Percentiles rank a stretch among this genome's conserved stretches.
phyloP scores from a whole-genome alignment of 2,888 invertebrate genomes.

The Mongoloraphidia duomilia region DNA sequence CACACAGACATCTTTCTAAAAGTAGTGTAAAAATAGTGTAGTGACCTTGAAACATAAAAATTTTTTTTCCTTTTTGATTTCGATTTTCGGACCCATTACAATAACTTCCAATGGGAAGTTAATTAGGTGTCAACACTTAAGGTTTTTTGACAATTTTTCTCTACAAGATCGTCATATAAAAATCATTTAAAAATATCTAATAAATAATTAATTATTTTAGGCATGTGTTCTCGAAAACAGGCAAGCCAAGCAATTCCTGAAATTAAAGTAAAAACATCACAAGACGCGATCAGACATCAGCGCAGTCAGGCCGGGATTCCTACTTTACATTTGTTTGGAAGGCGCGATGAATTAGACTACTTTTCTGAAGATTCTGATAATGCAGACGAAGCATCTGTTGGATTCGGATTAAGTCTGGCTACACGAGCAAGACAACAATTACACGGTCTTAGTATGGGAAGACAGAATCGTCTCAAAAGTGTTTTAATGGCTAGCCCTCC shows the following conservation, averaged over 20 bases:
- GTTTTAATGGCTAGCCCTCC: slow-evolving; percentile 30
- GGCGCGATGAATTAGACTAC: slow-evolving; percentile 52
- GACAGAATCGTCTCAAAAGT: slow-evolving; percentile 33
- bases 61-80: too few species aligned
- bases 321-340: slow-evolving; percentile 50
- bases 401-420: slow-evolving; percentile 27
- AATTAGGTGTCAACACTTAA: too few species aligned
- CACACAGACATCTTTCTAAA: too few species aligned
- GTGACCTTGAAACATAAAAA: too few species aligned
- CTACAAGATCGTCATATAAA: too few species aligned
- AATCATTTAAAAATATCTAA: too few species aligned
- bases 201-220: too few species aligned
- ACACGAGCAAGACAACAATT: slow-evolving; percentile 32
- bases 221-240: slow-evolving; percentile 16
- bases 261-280: slow-evolving; percentile 16
- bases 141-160: too few species aligned
- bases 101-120: too few species aligned
- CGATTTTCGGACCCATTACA: too few species aligned
- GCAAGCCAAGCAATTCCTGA: slow-evolving; percentile 26
- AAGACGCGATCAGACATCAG: slow-evolving; percentile 15
- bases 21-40: too few species aligned
- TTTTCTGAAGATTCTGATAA: slow-evolving; percentile 40
- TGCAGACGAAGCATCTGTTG: slow-evolving; percentile 20
- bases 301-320: slow-evolving; percentile 34
- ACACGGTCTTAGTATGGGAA: slow-evolving; percentile 23